These are phyloP conservation scores for Asbolus verrucosus DNA, from an alignment of 1,140 invertebrate species.

Conservation along the genomic window DNA sequence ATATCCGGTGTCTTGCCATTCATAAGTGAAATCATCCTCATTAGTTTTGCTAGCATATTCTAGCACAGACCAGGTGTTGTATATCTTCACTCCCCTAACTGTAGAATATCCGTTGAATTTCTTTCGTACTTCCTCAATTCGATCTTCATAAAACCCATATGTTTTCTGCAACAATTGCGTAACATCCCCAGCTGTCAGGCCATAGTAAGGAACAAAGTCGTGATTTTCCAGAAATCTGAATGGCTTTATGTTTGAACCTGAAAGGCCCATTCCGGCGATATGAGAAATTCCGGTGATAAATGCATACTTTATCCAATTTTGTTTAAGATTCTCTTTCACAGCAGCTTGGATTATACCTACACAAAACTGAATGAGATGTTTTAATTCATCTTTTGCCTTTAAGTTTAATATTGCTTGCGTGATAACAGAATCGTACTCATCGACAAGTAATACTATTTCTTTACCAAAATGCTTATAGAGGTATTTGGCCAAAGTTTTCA, in stretches of 20 bases:
- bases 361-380: background rate
- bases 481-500: too few species aligned
- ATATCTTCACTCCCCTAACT: too few species aligned
- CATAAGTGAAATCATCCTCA: too few species aligned
- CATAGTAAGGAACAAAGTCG: background rate
- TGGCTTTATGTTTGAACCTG: slow-evolving; percentile 17
- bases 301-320: slow-evolving; percentile 1
- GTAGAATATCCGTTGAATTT: too few species aligned
- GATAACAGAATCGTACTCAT: slow-evolving; percentile 4
- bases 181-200: too few species aligned
- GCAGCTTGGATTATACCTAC: slow-evolving; percentile 12
- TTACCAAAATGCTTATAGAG: too few species aligned
- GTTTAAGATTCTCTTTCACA: background rate
- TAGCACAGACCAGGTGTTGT: too few species aligned
- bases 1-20: too few species aligned
- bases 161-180: too few species aligned
- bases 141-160: too few species aligned
- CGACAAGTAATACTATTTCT: background rate
- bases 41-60: too few species aligned
- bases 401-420: slow-evolving; percentile 3
- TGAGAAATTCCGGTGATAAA: slow-evolving; percentile 7
- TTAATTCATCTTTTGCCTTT: slow-evolving; percentile 11
- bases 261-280: slow-evolving; percentile 5
- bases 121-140: too few species aligned
- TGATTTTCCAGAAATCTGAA: slow-evolving; percentile 11